These are phyloP conservation scores for Meloidogyne hapla DNA, from an alignment of 1,140 invertebrate species.

Conservation along the genomic window DNA sequence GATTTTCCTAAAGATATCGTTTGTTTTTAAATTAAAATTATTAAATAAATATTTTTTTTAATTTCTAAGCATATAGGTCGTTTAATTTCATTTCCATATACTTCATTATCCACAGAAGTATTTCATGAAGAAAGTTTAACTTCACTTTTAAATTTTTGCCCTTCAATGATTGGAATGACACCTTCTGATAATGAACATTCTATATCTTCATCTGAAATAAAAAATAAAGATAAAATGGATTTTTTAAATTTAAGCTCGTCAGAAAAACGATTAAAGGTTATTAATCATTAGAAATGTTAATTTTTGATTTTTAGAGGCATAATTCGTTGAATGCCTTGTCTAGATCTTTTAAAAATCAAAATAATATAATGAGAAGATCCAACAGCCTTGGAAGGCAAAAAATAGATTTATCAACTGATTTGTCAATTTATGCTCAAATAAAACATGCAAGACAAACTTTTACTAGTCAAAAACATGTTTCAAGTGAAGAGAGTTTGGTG, in stretches of 20 bases:
- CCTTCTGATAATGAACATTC: slow-evolving; percentile 22
- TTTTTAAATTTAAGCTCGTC: background rate
- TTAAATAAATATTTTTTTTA: no score
- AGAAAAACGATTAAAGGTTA: background rate
- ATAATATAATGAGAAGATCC: background rate
- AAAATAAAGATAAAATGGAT: background rate
- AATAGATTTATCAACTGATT: background rate
- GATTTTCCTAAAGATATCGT: slow-evolving; percentile 1
- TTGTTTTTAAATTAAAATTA: background rate
- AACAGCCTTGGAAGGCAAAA: background rate
- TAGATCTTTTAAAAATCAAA: background rate
- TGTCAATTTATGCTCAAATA: background rate
- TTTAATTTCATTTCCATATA: background rate
- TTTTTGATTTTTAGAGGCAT: slow-evolving; percentile 11
- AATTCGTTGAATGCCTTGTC: background rate
- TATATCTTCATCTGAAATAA: slow-evolving; percentile 35
- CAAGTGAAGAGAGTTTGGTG: background rate
- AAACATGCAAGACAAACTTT: background rate
- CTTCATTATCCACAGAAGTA: slow-evolving; percentile 36
- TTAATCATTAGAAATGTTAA: background rate
- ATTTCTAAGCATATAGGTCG: background rate
- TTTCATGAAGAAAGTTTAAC: slow-evolving; percentile 54
- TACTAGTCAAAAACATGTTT: background rate
- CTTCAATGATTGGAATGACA: slow-evolving; percentile 18
- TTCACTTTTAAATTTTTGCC: slow-evolving; percentile 51